Evolutionary conservation across 1,140 invertebrate species (phyloP).

Genomic region (Drosophila kohkoa): DNA sequence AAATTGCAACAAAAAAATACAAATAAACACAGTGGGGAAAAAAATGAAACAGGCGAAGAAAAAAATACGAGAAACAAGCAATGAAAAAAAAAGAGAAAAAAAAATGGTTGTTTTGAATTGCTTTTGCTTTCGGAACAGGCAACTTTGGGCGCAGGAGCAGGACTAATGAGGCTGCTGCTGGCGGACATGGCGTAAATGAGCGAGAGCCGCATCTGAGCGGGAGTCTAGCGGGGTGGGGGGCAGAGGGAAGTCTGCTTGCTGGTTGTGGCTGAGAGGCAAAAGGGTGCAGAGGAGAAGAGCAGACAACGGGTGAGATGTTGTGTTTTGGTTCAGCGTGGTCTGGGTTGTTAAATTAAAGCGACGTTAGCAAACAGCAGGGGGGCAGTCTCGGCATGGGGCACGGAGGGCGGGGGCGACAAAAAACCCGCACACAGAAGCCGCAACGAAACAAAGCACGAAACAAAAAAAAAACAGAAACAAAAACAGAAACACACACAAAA

Average conservation of each 20-base stretch:
- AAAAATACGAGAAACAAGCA: constrained; percentile 16
- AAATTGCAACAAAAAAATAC: constrained; percentile 40
- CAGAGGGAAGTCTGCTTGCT: background rate
- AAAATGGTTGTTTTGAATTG: constrained; percentile 62
- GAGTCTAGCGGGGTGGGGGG: too few relatives aligned
- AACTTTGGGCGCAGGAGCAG: constrained; percentile 47
- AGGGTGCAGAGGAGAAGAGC: background rate
- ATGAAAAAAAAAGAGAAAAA: constrained; percentile 29
- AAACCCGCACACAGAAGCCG: constrained; percentile 14
- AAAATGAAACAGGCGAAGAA: constrained; percentile 9
- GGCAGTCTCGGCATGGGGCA: background rate
- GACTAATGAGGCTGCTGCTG: constrained; percentile 61
- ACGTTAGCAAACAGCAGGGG: constrained; percentile 48
- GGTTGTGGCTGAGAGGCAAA: background rate
- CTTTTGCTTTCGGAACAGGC: constrained; percentile 46
- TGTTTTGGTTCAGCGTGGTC: background rate
- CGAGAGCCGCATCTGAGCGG: constrained; percentile 4
- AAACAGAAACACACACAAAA: constrained; percentile 25
- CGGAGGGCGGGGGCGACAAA: background rate
- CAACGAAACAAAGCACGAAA: constrained; percentile 2
- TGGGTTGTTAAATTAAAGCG: constrained; percentile 63
- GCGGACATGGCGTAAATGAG: constrained; percentile 50
- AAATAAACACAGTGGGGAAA: background rate
- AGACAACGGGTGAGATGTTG: constrained; percentile 1
- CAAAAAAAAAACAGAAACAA: constrained; percentile 17